Evolutionary conservation across 2,888 invertebrate species (phyloP), one percentile per base, ranked within the genome.

Genomic region (Chymomyza amoena): DNA sequence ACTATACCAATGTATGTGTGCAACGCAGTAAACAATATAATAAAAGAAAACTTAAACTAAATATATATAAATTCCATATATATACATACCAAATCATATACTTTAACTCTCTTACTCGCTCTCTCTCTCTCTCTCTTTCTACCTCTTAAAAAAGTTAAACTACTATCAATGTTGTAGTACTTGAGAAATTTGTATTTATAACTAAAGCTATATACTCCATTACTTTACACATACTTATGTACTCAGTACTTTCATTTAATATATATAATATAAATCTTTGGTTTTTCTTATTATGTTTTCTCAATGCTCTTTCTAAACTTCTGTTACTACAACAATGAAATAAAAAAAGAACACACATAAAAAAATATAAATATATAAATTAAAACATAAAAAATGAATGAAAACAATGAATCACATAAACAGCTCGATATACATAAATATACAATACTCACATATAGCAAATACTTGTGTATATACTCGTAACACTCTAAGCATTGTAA

Each of bases 161-260:
- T 69, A 73, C 71, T 75, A 73, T 83, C 68, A 72, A 73, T 87
- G 86, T 87, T 85, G 86, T 87, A 87, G 86, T 72, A 73, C 69
- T 87, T 87, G 72, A 76, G 56, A 77, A 72, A 81, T 68, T 67
- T 76, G 68, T 73, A 79, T 64, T 20, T 56, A 18, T 71, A 66
- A 45, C 50, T 50, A 56, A 63, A 56, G 66, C 73, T 73, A 66
- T 68, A 65, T 76, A 76, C 61, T 76, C 66, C 62, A 77, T 56
- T 18, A 64, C 73, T 60, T 45, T 63, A 50, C 50, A 67, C 10
- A 67, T 74, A n/a, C n/a, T 45, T 64, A 68, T 66, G 56, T 76
- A 68, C 60, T 20, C 59, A n/a, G 61, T 76, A 6, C n/a, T 67
- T 66, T 70, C 16, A 25, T 59, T 45, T 63, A 32, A 32, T 32